Base-by-base conservation (phyloP, 2,888 invertebrate species). In the Pachymerium ferrugineum region DNA sequence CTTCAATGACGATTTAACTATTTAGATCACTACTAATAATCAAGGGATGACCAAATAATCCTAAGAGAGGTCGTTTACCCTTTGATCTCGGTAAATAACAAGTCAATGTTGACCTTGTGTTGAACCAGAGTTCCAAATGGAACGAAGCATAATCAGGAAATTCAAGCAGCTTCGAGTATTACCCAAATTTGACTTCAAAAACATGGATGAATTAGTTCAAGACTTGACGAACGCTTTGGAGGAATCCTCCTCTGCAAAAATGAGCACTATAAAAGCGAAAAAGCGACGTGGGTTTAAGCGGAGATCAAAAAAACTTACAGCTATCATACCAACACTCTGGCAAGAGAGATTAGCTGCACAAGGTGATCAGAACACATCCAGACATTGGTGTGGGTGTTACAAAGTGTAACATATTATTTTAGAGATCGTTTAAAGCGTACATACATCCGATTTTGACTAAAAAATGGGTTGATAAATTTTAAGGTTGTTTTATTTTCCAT, bases 181-280 rank as follows among this genome's bases (percentile, higher is more conserved):
- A 75, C 79, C 81, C 28, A 79, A 79, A 72, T 80, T 79, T 77
- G 80, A 81, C 75, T 79, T 81, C 75, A 78, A 80, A 71, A 81
- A 79, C 72, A 83, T 83, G 83, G 83, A 83, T 77, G 82, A 81
- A 76, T 76, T 83, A 74, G 83, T 83, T 6, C 80, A 82, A 73
- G 83, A 83, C 76, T 78, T 83, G 8, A 80, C 81, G 62, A 78
- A 78, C 76, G 83, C 83, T 14, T 77, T 83, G 70, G 83, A 83
- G 74, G 83, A 83, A 76, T 79, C 80, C 10, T 78, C 80, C 5
- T 31, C 42, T 12, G 38, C 62, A 14, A 73, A 42, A 25, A 6
- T 35, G 14, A 28, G 33, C 14, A 28, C n/a, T n/a, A n/a, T 62
- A 4, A 73, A 73, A 42, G 25, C 28, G 19, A 29, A 67, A 19